Conservation (phyloP, 2,113 vertebrate species). For the Apistogramma diplotaenia region DNA sequence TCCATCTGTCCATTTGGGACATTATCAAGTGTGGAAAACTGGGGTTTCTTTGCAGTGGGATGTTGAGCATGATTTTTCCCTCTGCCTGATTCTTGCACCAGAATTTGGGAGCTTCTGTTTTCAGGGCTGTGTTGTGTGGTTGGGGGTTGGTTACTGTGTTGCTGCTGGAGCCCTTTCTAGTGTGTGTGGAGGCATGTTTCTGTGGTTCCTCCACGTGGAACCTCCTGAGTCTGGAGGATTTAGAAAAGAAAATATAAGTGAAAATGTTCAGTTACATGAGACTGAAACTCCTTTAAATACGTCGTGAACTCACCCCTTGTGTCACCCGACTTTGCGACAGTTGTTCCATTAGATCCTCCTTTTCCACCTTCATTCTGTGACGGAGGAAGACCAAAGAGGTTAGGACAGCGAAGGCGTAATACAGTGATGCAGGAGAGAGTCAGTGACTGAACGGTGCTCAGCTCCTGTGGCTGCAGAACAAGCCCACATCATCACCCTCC, state of each 20-base stretch:
- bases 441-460: neutral
- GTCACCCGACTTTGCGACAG: neutral
- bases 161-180: neutral
- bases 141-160: neutral
- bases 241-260: neutral
- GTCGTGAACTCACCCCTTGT: neutral
- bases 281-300: neutral
- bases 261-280: neutral
- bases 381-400: neutral
- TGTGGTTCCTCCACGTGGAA: slow-evolving; percentile 43
- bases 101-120: neutral
- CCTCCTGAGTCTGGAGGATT: slow-evolving; percentile 1
- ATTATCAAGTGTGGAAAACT: slow-evolving; percentile 20
- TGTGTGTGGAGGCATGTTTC: slow-evolving; percentile 41
- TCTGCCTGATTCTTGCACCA: neutral
- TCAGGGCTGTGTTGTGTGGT: neutral
- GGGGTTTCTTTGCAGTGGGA: neutral
- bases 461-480: no score
- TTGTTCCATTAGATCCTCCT: neutral
- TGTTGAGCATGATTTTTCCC: neutral
- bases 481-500: neutral
- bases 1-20: slow-evolving; percentile 31
- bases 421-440: neutral
- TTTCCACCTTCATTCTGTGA: neutral
- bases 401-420: neutral